Evolutionary conservation across 2,113 vertebrate genomes (phyloP).

Genomic region (Turnix velox): DNA sequence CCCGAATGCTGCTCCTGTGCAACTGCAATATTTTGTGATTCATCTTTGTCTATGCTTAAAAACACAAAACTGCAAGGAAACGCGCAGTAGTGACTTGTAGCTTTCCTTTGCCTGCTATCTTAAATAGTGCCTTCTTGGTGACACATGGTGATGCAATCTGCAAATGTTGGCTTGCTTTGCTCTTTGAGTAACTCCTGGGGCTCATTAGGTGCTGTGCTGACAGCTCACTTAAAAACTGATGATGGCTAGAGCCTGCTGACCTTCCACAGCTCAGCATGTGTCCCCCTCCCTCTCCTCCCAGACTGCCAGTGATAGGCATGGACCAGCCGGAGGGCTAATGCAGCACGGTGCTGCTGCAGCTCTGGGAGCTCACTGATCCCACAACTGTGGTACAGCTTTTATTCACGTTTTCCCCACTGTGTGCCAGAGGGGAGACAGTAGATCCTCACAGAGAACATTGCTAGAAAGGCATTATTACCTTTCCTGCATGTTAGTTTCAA

Average conservation of each 20-base stretch:
- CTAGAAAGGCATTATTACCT: not conserved
- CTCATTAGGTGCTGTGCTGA: rapidly evolving
- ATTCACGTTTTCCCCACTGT: not conserved
- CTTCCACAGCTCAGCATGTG: not conserved
- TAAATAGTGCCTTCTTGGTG: not conserved
- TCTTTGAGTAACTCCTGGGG: not conserved
- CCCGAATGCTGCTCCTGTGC: rapidly evolving
- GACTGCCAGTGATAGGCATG: not conserved
- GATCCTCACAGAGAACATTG: not conserved
- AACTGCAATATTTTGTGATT: not conserved
- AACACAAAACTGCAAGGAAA: not conserved
- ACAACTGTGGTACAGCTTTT: not conserved
- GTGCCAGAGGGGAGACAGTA: not conserved
- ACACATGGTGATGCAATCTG: not conserved
- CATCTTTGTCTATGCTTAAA: not conserved
- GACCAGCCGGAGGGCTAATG: rapidly evolving
- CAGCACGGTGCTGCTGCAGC: not conserved
- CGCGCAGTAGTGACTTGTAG: not conserved
- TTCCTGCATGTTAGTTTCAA: not conserved
- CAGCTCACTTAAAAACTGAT: not conserved
- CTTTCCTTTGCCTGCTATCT: not conserved
- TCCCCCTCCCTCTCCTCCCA: not conserved
- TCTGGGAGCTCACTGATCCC: not conserved
- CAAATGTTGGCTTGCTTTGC: not conserved
- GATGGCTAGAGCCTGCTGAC: not conserved